Percentiles rank a stretch among this genome's conserved stretches.
phyloP scores from a whole-genome alignment of 2,113 vertebrate species.

The Trochalopteron elliotii region DNA sequence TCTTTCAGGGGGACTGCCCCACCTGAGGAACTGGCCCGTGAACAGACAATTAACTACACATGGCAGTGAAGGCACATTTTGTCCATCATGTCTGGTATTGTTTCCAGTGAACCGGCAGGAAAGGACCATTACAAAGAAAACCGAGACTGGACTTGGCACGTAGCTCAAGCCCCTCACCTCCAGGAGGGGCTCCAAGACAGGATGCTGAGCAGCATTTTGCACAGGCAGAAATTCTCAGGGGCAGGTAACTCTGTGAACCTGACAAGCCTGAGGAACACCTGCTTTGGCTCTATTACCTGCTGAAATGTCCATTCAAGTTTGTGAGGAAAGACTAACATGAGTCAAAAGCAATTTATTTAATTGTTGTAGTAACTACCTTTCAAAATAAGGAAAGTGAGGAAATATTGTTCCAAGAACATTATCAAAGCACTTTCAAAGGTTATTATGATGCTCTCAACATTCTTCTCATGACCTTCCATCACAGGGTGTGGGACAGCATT shows the following conservation, averaged over 20 bases:
- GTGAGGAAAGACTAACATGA: neutral
- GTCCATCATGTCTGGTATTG: neutral
- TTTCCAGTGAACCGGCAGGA: neutral
- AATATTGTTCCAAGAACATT: neutral
- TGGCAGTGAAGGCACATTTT: neutral
- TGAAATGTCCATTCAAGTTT: neutral
- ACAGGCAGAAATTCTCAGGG: neutral
- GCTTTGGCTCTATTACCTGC: neutral
- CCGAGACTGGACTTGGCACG: accelerated
- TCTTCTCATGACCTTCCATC: neutral
- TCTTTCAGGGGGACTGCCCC: neutral
- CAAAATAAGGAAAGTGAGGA: neutral
- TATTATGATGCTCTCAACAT: neutral
- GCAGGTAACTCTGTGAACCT: neutral
- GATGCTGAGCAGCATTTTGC: neutral
- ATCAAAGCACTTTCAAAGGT: neutral
- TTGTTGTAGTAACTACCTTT: neutral
- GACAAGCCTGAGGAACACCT: neutral
- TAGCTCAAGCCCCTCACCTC: neutral
- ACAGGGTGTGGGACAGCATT: neutral
- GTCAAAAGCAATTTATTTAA: neutral
- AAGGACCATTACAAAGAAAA: neutral
- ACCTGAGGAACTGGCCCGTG: neutral
- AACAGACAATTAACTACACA: neutral
- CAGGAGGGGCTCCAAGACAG: neutral